Evolutionary conservation across 1,140 invertebrate genomes (phyloP).

Genomic region (Eubasilissa regina): DNA sequence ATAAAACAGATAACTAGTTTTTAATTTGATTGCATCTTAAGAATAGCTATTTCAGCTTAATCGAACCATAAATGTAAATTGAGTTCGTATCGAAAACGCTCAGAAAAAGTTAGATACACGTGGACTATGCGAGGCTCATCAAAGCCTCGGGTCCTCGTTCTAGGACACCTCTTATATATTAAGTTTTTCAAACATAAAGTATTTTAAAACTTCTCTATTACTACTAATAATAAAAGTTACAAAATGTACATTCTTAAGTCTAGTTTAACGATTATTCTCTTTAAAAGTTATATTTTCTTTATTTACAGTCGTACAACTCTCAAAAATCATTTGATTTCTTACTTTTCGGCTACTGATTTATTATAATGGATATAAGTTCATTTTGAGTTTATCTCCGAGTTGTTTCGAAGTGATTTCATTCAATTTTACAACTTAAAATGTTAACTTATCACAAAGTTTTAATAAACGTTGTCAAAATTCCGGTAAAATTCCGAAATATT

Average conservation of each 20-base stretch:
- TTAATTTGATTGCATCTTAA: background rate
- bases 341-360: background rate
- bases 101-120: background rate
- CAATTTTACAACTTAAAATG: slow-evolving; percentile 9
- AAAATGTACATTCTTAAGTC: no score
- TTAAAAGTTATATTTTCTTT: no score
- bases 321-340: background rate
- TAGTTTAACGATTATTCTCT: no score
- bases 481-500: background rate
- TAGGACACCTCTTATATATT: no score
- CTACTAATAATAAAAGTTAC: no score
- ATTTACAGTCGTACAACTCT: no score
- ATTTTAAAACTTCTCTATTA: no score
- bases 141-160: background rate
- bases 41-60: slow-evolving; percentile 14
- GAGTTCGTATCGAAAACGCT: slow-evolving; percentile 16
- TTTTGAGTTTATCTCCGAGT: slow-evolving; percentile 14
- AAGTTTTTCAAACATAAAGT: no score
- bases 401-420: background rate
- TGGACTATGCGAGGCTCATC: slow-evolving; percentile 7
- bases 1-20: no score
- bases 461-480: slow-evolving; percentile 18
- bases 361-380: background rate
- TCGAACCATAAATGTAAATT: slow-evolving; percentile 31
- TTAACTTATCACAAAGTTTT: slow-evolving; percentile 3